Percentiles rank a stretch among this genome's conserved stretches.
phyloP scores from a whole-genome alignment of 2,113 vertebrate genomes.

The Podarcis raffonei region DNA sequence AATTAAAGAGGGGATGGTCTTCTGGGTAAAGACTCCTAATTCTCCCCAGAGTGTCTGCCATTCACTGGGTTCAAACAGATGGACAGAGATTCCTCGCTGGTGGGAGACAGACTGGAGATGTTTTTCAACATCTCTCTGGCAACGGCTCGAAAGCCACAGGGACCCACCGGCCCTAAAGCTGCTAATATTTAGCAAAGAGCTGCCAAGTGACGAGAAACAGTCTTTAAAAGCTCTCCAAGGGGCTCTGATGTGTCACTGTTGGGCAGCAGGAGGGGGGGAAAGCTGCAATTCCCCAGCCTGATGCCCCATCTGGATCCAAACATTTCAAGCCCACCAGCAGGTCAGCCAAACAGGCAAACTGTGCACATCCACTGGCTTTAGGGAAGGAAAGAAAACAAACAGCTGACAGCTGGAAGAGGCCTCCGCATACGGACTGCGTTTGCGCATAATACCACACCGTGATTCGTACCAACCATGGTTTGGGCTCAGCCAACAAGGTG shows the following conservation, averaged over 20 bases:
- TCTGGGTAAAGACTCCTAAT: no score
- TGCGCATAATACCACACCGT: no score
- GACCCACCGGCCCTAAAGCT: background rate
- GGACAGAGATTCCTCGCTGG: background rate
- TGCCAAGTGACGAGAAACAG: background rate
- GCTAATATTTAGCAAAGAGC: background rate
- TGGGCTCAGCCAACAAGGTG: no score
- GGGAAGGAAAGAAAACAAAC: background rate
- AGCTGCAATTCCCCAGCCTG: background rate
- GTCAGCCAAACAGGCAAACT: background rate
- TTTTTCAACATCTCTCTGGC: background rate
- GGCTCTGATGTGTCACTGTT: background rate
- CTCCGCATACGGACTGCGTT: no score
- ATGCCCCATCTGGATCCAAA: background rate
- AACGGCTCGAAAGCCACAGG: background rate
- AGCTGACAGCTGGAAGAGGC: no score
- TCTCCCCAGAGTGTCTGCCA: no score
- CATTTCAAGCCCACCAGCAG: background rate
- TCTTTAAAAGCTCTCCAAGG: background rate
- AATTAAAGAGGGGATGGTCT: no score
- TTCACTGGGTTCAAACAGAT: background rate
- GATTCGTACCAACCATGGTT: no score
- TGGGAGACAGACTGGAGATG: background rate
- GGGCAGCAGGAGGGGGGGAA: no score
- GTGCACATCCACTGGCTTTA: background rate